Percentiles rank a stretch among this genome's conserved stretches.
These are phyloP conservation scores for Paramuricea clavata DNA, from an alignment of 92 coral and sea anemone species.

Conservation along the genomic window DNA sequence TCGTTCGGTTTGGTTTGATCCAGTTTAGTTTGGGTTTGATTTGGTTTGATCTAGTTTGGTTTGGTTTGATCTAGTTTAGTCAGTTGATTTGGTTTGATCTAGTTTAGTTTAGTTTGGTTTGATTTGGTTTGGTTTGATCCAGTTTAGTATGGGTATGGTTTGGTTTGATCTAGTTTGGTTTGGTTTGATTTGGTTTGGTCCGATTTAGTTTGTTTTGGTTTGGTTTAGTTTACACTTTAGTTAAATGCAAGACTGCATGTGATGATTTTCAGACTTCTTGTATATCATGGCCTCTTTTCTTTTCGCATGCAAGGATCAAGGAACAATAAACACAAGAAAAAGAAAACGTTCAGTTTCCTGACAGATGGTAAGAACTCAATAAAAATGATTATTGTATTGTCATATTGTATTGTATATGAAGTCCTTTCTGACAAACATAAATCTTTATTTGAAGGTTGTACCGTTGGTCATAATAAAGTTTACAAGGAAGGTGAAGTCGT, in stretches of 20 bases:
- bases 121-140: not conserved
- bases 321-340: not conserved
- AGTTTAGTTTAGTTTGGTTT: no score
- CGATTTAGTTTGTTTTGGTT: no score
- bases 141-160: not conserved
- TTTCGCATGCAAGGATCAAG: not conserved
- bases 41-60: not conserved
- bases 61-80: no score
- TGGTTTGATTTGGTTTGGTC: no score
- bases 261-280: not conserved
- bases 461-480: not conserved
- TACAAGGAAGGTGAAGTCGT: constrained; percentile 24
- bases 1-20: no score
- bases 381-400: no score
- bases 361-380: not conserved
- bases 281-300: not conserved
- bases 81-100: no score
- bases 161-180: no score
- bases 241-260: not conserved
- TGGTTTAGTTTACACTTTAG: no score
- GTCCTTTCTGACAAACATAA: not conserved
- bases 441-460: constrained; percentile 11
- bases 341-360: not conserved
- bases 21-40: no score
- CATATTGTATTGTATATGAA: no score